Evolutionary conservation across 2,888 invertebrate genomes (phyloP).

Genomic region (Serripes groenlandicus): DNA sequence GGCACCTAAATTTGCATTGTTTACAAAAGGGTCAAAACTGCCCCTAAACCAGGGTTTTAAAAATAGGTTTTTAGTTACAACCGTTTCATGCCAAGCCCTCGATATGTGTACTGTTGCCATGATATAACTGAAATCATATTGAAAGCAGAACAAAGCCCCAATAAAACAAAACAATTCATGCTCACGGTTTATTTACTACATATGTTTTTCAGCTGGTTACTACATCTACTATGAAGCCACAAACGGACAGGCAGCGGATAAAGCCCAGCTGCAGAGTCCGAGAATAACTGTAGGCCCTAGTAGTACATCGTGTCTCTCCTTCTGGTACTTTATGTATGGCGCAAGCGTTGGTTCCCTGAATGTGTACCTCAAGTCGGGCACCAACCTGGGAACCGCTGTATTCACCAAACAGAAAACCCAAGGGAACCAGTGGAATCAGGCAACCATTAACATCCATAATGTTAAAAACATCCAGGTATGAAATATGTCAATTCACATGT

Average conservation of each 20-base stretch:
- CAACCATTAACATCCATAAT: slow-evolving; percentile 61
- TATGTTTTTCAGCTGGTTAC: slow-evolving; percentile 63
- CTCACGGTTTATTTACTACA: no score
- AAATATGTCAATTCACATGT: no score
- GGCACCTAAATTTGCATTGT: no score
- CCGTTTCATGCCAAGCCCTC: no score
- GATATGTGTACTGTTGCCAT: no score
- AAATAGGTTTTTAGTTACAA: no score
- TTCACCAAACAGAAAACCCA: slow-evolving; percentile 71
- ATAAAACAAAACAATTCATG: no score
- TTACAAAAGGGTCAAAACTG: no score
- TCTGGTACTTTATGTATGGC: slow-evolving; percentile 84
- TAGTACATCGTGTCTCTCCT: slow-evolving; percentile 69
- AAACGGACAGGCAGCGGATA: slow-evolving; percentile 53
- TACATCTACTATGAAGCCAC: slow-evolving; percentile 78
- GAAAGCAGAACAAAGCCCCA: no score
- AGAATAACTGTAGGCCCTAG: slow-evolving; percentile 32
- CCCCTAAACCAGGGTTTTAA: no score
- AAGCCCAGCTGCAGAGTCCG: slow-evolving; percentile 71
- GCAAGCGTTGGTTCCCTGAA: slow-evolving; percentile 73
- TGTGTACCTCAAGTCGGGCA: slow-evolving; percentile 70
- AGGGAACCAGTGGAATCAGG: slow-evolving; percentile 73
- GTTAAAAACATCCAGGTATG: slow-evolving; percentile 55
- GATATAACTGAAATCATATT: no score
- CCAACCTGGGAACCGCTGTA: slow-evolving; percentile 61